Percentiles rank a stretch among this genome's conserved stretches.
phyloP scores from a whole-genome alignment of 53 echinoderm and acorn worm genomes.

The Holothuria leucospilota region DNA sequence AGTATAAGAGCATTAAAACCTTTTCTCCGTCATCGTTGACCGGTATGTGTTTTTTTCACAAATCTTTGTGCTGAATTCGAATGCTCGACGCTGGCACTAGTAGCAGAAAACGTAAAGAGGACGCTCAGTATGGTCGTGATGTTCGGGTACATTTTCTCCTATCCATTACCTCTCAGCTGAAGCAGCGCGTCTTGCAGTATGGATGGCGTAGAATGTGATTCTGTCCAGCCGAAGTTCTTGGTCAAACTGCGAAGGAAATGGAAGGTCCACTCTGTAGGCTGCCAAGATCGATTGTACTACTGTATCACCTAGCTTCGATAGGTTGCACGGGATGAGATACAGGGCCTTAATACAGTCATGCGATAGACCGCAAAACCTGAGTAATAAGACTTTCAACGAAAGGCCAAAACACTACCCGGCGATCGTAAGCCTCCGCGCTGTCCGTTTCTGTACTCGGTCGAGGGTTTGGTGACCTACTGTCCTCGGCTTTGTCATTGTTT shows the following conservation, averaged over 20 bases:
- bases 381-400: background rate
- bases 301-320: background rate
- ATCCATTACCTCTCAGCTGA: too few species aligned
- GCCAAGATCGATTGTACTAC: background rate
- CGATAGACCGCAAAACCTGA: background rate
- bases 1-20: background rate
- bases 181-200: too few species aligned
- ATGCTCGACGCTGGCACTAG: background rate
- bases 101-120: background rate
- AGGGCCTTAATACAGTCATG: slow-evolving; percentile 3
- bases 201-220: too few species aligned
- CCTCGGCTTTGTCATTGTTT: background rate
- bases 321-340: background rate
- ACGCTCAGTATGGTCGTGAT: too few species aligned
- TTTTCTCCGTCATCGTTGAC: background rate
- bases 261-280: background rate
- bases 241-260: background rate
- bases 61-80: background rate
- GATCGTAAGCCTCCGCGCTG: too few species aligned
- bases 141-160: too few species aligned
- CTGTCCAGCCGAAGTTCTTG: background rate
- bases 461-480: too few species aligned
- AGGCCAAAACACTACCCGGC: too few species aligned
- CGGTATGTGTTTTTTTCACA: background rate
- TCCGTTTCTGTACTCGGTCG: background rate